These are phyloP conservation scores for Ahaetulla prasina DNA, from an alignment of 2,113 vertebrate species.

Conservation along the genomic window DNA sequence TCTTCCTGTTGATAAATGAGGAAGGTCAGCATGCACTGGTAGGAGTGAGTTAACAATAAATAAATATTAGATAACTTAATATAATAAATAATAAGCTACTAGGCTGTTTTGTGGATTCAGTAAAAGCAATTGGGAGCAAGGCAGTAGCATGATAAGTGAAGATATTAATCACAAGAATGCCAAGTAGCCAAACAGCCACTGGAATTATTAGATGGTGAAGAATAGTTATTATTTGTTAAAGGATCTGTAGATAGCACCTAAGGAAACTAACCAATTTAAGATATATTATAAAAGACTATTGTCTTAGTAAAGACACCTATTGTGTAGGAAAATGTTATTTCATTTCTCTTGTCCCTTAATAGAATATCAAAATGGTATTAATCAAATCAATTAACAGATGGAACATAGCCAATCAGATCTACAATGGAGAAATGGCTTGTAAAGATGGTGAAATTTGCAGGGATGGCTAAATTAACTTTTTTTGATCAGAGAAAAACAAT, in stretches of 20 bases:
- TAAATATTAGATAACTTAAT: neutral
- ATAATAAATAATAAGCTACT: neutral
- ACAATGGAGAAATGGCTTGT: too few relatives aligned
- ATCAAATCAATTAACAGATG: neutral
- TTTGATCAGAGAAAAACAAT: too few relatives aligned
- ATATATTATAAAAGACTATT: neutral
- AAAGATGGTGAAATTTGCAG: too few relatives aligned
- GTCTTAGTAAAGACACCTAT: neutral
- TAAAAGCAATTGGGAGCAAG: neutral
- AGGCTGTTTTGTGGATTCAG: neutral
- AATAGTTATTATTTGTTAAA: neutral
- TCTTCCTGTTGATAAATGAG: neutral
- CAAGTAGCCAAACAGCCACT: neutral
- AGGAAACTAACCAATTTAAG: neutral
- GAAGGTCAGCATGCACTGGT: neutral
- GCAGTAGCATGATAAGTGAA: neutral
- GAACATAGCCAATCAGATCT: neutral
- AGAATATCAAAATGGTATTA: neutral
- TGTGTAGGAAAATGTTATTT: neutral
- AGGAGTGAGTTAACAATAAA: neutral
- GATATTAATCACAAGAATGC: neutral
- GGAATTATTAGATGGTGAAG: neutral
- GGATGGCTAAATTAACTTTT: too few relatives aligned
- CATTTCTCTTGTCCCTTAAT: neutral
- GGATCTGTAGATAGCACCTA: neutral